Percentiles rank a stretch among this genome's conserved stretches.
These are phyloP conservation scores for Oryctes rhinoceros DNA, from an alignment of 1,140 invertebrate species.

Conservation along the genomic window DNA sequence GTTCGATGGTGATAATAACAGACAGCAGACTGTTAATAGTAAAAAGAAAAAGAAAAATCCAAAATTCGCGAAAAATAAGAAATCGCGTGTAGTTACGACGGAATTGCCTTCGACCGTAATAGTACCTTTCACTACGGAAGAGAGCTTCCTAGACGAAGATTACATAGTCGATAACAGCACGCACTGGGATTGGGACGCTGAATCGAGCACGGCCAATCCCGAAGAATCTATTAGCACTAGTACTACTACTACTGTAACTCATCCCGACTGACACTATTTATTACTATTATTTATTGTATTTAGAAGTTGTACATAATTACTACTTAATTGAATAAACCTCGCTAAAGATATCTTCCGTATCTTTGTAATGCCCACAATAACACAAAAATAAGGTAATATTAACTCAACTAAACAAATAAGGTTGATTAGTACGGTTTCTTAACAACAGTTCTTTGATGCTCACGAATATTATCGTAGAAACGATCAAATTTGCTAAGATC, in stretches of 20 bases:
- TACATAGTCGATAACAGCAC: constrained; percentile 55
- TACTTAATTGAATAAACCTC: constrained; percentile 47
- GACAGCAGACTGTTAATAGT: constrained; percentile 51
- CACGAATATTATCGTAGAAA: too few relatives aligned
- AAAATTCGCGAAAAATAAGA: constrained; percentile 55
- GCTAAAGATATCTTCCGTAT: background rate
- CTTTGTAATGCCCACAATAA: too few relatives aligned
- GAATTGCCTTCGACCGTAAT: constrained; percentile 45
- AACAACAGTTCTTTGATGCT: too few relatives aligned
- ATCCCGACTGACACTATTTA: constrained; percentile 58
- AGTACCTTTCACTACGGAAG: constrained; percentile 46
- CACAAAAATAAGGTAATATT: too few relatives aligned
- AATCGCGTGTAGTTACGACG: constrained; percentile 50
- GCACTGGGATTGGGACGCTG: constrained; percentile 53
- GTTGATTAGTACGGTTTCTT: too few relatives aligned
- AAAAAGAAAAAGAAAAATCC: constrained; percentile 56
- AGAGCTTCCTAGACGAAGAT: constrained; percentile 54
- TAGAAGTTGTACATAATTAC: constrained; percentile 55
- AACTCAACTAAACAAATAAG: too few relatives aligned
- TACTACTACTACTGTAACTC: constrained; percentile 44
- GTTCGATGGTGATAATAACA: constrained; percentile 49
- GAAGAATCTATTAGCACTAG: constrained; percentile 50
- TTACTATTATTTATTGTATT: constrained; percentile 59
- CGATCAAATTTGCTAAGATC: too few relatives aligned
- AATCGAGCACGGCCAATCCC: constrained; percentile 49